Evolutionary conservation across 2,797 vertebrate species (phyloP), one percentile per base, ranked within the genome.

Genomic region (Oreochromis grahami): DNA sequence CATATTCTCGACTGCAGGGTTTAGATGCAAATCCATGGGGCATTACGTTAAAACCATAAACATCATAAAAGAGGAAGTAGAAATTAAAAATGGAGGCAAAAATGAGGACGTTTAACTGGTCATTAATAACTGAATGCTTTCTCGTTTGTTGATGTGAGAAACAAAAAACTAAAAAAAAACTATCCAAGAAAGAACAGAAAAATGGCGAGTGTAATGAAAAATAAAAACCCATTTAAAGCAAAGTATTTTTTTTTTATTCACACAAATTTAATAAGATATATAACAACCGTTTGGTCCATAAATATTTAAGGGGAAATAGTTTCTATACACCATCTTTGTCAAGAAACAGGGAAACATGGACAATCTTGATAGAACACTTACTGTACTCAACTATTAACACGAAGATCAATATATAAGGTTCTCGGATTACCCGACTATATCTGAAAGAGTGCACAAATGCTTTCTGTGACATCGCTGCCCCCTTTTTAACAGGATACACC

Each of bases 281-380:
- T 99, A 98, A 99, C 98, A 99, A 99, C 97, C 98, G 98, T 98
- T 99, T 99, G 98, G 98, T 99, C 98, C 98, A 99, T 99, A 99
- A 99, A 99, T 99, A 99, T 99, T 99, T 99, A 98, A 96, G 97
- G 97, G 98, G 98, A 97, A 98, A 99, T 98, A 98, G 97, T 98
- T 98, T 98, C 98, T 99, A 98, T 99, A 99, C 98, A 99, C 98
- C 98, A 98, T 98, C 97, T 99, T 99, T 98, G 97, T 98, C 97
- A 98, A 98, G 98, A 97, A 99, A 99, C 98, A 98, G 98, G 98
- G 97, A 98, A 99, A 99, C 98, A 99, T 98, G 98, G 98, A 99
- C 98, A 98, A 98, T 97, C 98, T 97, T 98, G 97, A 98, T 98
- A 98, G 97, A 99, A 97, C 98, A 99, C 98, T 97, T 98, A 99